phyloP scores from a whole-genome alignment of 2,888 invertebrate genomes.

The Thera britannica region DNA sequence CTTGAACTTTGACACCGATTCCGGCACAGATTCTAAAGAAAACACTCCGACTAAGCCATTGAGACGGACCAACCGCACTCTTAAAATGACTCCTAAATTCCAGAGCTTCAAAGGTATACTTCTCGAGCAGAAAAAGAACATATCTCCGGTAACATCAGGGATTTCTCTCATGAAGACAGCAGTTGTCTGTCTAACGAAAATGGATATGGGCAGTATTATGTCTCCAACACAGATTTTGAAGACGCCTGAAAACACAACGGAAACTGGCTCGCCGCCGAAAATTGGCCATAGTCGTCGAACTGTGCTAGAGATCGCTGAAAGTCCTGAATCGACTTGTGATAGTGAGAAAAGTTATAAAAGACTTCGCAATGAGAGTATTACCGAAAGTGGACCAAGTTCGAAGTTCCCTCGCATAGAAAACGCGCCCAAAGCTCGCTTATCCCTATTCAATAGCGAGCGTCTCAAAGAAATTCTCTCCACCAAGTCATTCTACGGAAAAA shows the following conservation, averaged over 20 bases:
- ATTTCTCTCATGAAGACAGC: constrained; percentile 63
- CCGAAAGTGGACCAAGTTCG: constrained; percentile 62
- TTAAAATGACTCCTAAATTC: constrained; percentile 67
- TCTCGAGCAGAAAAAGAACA: constrained; percentile 65
- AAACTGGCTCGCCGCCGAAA: constrained; percentile 73
- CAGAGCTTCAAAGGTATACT: constrained; percentile 74
- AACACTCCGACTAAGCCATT: constrained; percentile 72
- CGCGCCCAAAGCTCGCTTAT: constrained; percentile 74
- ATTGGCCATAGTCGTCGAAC: constrained; percentile 66
- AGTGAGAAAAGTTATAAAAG: constrained; percentile 74
- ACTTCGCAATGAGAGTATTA: constrained; percentile 65
- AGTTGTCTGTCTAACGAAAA: constrained; percentile 67
- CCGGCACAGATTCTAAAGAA: constrained; percentile 77
- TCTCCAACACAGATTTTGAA: constrained; percentile 76
- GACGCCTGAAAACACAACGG: constrained; percentile 73
- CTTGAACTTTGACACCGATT: constrained; percentile 78
- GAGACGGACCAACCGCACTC: constrained; percentile 58
- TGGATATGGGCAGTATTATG: constrained; percentile 63
- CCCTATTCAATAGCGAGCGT: constrained; percentile 73
- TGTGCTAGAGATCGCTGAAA: constrained; percentile 68
- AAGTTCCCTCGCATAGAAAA: constrained; percentile 71
- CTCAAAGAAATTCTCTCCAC: constrained; percentile 80
- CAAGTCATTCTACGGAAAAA: constrained; percentile 84
- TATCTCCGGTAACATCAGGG: constrained; percentile 30
- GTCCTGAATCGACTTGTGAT: constrained; percentile 69